Evolutionary conservation across 2,888 invertebrate genomes (phyloP), one percentile per base, ranked within the genome.

Genomic region (Apoderus coryli): DNA sequence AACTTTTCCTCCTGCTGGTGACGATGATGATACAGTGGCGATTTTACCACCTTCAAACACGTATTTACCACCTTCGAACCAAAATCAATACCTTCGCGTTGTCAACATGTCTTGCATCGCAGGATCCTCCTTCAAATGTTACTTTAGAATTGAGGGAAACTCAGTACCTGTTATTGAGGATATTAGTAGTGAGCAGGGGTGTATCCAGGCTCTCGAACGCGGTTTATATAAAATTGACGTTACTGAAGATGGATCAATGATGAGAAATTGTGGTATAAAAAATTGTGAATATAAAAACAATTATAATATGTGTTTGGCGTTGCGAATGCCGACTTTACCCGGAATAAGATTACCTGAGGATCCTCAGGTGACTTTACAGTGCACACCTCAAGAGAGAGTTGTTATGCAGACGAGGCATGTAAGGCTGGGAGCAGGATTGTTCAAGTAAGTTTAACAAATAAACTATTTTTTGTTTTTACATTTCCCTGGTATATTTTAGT

Each of bases 341-440:
- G 68, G 66, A 4, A 50, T 71, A 35, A 60, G 59, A 45, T 54
- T 70, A 4, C 60, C 59, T 2, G 60, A 60, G 14, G 71, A 71
- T 44, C 47, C 56, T 2, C 53, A 63, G 22, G 47, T 70, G 11
- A 66, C 64, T 3, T 46, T 71, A 25, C 64, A 66, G 40, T 71
- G 71, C 43, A 61, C 60, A 34, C 57, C 62, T 0, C 69, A 68
- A 42, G 65, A 67, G 24, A 57, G 58, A 25, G 57, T 65, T 10
- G 64, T 60, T 2, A 56, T 63, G 6, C 67, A 65, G 41, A 63
- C 62, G 2, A 59, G 52, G 37, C 53, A 51, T 37, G 41, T 62
- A 4, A 51, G 49, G 26, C 36, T 61, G 12, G 43, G 43, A 5
- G 37, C 37, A 4, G 44, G 35, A 22, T 37, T 32, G 19, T 36